Evolutionary conservation across 2,113 vertebrate species (phyloP).

Genomic region (Phrynosoma blainvillii): DNA sequence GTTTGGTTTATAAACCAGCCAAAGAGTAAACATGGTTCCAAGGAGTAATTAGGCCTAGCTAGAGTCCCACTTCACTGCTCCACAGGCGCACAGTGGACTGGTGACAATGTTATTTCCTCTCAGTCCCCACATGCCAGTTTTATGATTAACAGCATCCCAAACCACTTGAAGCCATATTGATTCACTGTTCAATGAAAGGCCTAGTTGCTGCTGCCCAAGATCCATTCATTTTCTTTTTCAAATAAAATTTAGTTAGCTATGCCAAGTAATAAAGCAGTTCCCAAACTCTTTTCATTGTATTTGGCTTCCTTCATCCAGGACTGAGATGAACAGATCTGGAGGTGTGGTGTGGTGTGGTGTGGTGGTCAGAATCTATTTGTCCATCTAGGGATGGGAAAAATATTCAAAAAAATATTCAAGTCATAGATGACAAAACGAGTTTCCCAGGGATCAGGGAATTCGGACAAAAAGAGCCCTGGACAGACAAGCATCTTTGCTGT

Average conservation of each 20-base stretch:
- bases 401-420: too few species aligned
- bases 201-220: constrained; percentile 53
- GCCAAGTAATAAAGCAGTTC: neutral
- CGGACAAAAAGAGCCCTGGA: too few species aligned
- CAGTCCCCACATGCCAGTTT: constrained; percentile 46
- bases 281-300: neutral
- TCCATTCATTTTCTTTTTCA: constrained; percentile 8
- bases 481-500: too few species aligned
- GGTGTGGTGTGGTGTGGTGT: too few species aligned
- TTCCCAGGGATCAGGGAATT: too few species aligned
- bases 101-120: neutral
- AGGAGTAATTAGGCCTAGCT: constrained; percentile 19
- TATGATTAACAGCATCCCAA: constrained; percentile 69
- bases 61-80: neutral
- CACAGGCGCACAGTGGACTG: neutral
- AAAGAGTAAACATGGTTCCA: neutral
- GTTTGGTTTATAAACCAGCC: neutral
- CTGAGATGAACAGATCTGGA: too few species aligned
- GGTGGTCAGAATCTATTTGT: too few species aligned
- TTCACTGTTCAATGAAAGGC: constrained; percentile 55
- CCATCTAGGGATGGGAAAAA: too few species aligned
- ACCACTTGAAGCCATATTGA: constrained; percentile 67
- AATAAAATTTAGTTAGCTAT: constrained; percentile 12
- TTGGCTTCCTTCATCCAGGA: neutral
- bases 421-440: too few species aligned